Conservation (phyloP, 2,797 vertebrate species). For the Ciconia nigra region DNA sequence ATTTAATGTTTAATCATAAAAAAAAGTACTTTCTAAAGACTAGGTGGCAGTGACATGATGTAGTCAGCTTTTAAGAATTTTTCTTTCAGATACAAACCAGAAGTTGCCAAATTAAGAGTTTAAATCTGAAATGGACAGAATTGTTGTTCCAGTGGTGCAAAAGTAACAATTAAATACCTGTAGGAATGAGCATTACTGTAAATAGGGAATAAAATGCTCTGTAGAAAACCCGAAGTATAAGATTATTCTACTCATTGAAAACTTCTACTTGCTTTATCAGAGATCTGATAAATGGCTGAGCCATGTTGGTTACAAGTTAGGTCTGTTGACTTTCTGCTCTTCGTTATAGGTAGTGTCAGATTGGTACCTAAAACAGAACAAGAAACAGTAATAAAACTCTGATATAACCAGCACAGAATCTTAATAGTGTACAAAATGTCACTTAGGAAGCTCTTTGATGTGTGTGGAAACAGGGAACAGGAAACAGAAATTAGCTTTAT, state of each 20-base stretch:
- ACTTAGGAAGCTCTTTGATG: slow-evolving; percentile 28
- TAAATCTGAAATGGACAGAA: background rate
- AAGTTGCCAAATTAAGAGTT: background rate
- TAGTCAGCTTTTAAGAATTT: background rate
- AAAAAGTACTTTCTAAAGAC: background rate
- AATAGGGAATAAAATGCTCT: background rate
- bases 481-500: background rate
- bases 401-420: background rate
- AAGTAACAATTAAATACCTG: background rate
- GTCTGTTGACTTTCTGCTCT: background rate
- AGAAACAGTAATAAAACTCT: background rate
- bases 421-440: background rate
- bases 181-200: background rate
- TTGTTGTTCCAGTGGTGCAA: background rate
- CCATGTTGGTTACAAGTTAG: background rate
- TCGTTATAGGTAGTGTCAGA: background rate
- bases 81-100: background rate
- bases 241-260: background rate
- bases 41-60: background rate
- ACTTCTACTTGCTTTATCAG: background rate
- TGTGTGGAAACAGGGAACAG: background rate
- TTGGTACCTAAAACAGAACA: background rate
- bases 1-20: background rate
- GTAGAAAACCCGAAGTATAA: background rate
- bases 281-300: background rate